These are phyloP conservation scores for Zenarchopterus dispar DNA, from an alignment of 2,797 vertebrate genomes.

Conservation along the genomic window DNA sequence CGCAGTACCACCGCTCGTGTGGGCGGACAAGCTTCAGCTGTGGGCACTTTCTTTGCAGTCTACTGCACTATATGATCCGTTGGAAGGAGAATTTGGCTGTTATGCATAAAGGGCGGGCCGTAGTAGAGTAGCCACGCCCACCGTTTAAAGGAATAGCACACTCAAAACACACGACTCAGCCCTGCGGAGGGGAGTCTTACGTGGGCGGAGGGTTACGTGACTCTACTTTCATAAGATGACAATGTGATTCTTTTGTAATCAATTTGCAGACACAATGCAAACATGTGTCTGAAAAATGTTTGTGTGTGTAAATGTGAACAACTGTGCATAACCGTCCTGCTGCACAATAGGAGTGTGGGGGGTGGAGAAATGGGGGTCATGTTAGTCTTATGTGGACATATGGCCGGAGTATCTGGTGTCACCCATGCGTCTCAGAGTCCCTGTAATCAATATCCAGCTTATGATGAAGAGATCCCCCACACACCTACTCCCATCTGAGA, in stretches of 20 bases:
- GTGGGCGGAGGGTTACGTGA: slow-evolving; percentile 17
- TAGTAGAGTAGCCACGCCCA: slow-evolving; percentile 75
- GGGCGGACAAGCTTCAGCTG: slow-evolving; percentile 44
- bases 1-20: slow-evolving; percentile 28
- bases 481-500: neutral
- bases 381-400: slow-evolving; percentile 48
- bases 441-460: slow-evolving; percentile 68
- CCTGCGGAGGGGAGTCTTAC: neutral
- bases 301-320: too few species aligned
- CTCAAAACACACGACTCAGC: slow-evolving; percentile 12
- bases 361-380: slow-evolving; percentile 5
- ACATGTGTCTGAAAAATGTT: neutral
- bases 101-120: slow-evolving; percentile 77
- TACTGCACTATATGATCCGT: slow-evolving; percentile 73
- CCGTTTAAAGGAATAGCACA: slow-evolving; percentile 77
- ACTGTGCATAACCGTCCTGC: too few species aligned
- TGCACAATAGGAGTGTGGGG: neutral
- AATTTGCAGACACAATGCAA: slow-evolving; percentile 2
- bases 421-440: slow-evolving; percentile 34
- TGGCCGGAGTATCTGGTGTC: slow-evolving; percentile 62
- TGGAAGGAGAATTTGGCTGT: slow-evolving; percentile 40
- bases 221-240: slow-evolving; percentile 41
- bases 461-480: slow-evolving; percentile 37
- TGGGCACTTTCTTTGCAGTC: slow-evolving; percentile 69
- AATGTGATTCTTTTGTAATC: slow-evolving; percentile 14